Evolutionary conservation across 2,888 invertebrate species (phyloP), one percentile per base, ranked within the genome.

Genomic region (Drosophila differens): DNA sequence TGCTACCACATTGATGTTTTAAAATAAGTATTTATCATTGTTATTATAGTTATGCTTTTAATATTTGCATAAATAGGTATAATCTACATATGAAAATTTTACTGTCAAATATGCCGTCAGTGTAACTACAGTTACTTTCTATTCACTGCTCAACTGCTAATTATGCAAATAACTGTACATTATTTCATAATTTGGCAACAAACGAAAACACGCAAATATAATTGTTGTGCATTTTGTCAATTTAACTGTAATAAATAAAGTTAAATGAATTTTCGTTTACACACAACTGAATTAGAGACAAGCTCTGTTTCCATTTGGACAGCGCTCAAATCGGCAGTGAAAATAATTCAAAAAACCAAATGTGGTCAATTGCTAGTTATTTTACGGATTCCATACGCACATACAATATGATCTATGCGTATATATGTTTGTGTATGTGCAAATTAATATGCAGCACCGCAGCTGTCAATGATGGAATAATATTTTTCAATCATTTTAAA

Each of bases 401-500:
- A 44, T n/a, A 44, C 41, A 22, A 32, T 16, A 22, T 44, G 22
- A 58, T 58, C 41, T 44, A 32, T 44, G 3, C 12, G 28, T 7
- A 37, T 2, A 37, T 12, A 37, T 37, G 12, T n/a, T 14, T 53
- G n/a, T 37, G 35, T 71, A 51, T 71, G 78, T 82, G 78, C 70
- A 82, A 86, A 86, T 86, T 78, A 81, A 74, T 75, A 76, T 70
- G 73, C 73, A 61, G 65, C 63, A 70, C 71, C 74, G 70, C 81
- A 79, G 76, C 83, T 85, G 83, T 83, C 81, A 87, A 78, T 85
- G 72, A 78, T 81, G 70, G 68, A 77, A 85, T 85, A 88, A 81
- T 87, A 78, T 85, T 87, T 74, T 83, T 79, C 81, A 83, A 87
- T 87, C 81, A 79, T 85, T 82, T 81, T 62, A 66, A 78, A 82